Evolutionary conservation across 2,888 invertebrate species (phyloP).

Genomic region (Sylvicola cinctus): DNA sequence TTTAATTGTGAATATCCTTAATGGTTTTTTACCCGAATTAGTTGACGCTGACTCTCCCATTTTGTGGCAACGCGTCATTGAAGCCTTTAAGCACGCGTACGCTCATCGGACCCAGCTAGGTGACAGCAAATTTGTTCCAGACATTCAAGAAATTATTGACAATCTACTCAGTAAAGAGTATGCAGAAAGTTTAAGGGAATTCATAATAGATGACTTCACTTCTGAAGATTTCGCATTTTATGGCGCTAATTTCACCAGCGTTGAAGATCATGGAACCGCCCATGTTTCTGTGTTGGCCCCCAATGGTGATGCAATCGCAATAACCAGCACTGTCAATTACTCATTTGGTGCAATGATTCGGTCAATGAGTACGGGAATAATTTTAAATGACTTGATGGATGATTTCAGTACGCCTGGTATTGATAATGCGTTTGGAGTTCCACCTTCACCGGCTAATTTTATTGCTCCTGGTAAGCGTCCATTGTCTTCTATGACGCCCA

Average conservation of each 20-base stretch:
- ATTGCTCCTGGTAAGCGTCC: slow-evolving; percentile 57
- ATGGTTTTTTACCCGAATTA: slow-evolving; percentile 36
- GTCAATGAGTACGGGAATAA: slow-evolving; percentile 19
- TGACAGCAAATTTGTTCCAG: slow-evolving; percentile 47
- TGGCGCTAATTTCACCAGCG: slow-evolving; percentile 32
- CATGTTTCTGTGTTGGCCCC: slow-evolving; percentile 68
- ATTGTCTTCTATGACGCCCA: slow-evolving; percentile 68
- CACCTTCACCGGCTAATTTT: slow-evolving; percentile 58
- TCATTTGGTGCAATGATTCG: neutral
- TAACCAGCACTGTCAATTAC: slow-evolving; percentile 78
- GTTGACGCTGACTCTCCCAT: slow-evolving; percentile 32
- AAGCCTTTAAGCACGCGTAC: slow-evolving; percentile 83
- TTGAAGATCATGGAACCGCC: slow-evolving; percentile 69
- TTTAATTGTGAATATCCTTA: slow-evolving; percentile 62
- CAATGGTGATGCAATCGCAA: slow-evolving; percentile 76
- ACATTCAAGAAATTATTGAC: slow-evolving; percentile 27
- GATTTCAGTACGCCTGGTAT: slow-evolving; percentile 14
- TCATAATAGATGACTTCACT: slow-evolving; percentile 44
- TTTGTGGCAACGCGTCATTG: slow-evolving; percentile 69
- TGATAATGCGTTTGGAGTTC: slow-evolving; percentile 45
- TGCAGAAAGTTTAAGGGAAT: slow-evolving; percentile 32
- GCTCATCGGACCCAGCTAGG: slow-evolving; percentile 70
- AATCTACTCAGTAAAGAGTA: slow-evolving; percentile 41
- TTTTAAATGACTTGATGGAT: slow-evolving; percentile 7
- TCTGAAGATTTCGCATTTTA: slow-evolving; percentile 41